Evolutionary conservation across 2,113 vertebrate genomes (phyloP).

Genomic region (Meleagris gallopavo): DNA sequence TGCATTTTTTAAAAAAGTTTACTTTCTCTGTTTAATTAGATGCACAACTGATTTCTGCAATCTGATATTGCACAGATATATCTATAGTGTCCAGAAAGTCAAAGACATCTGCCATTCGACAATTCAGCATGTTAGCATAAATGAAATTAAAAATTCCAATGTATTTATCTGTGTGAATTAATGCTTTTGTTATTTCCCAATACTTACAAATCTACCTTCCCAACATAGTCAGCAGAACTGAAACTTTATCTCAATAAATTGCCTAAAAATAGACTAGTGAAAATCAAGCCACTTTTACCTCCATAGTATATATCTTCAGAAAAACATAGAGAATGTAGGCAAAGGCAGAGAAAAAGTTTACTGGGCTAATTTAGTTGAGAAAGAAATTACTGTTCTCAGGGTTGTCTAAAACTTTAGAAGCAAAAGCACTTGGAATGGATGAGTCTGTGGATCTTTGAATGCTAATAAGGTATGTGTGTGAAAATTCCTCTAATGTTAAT

Average conservation of each 20-base stretch:
- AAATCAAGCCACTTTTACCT: background rate
- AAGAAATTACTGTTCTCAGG: background rate
- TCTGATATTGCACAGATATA: background rate
- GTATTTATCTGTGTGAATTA: background rate
- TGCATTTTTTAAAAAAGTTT: background rate
- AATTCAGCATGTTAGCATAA: background rate
- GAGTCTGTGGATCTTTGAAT: background rate
- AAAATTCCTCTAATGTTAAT: background rate
- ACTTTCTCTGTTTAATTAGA: slow-evolving; percentile 22
- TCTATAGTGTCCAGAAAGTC: background rate
- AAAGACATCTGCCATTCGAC: background rate
- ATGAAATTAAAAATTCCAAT: background rate
- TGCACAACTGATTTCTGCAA: background rate
- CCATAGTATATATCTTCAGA: background rate
- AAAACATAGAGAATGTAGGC: background rate
- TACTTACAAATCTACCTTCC: background rate
- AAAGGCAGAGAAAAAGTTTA: background rate
- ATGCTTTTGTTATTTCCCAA: background rate
- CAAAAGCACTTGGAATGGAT: background rate
- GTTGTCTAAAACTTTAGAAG: background rate
- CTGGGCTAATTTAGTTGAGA: background rate
- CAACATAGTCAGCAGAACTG: background rate
- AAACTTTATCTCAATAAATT: background rate
- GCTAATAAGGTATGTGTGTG: background rate
- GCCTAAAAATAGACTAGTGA: background rate